Percentiles rank a stretch among this genome's conserved stretches.
phyloP scores from a whole-genome alignment of 2,797 vertebrate species.

The Scolopax rusticola region DNA sequence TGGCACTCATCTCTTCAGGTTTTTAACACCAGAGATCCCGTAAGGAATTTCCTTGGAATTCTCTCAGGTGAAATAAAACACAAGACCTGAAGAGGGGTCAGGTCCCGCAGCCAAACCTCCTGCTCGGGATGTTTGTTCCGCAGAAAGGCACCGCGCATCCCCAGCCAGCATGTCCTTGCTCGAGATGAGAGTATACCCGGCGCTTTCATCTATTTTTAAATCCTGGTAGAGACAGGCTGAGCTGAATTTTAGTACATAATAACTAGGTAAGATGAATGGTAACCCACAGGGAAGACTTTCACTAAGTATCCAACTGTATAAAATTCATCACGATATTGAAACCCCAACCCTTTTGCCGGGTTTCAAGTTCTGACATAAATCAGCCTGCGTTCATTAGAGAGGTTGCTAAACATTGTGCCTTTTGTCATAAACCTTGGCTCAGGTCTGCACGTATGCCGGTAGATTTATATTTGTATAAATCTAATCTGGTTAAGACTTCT shows the following conservation, averaged over 20 bases:
- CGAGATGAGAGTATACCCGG: neutral
- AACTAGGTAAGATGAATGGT: constrained; percentile 1
- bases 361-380: constrained; percentile 14
- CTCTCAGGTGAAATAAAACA: neutral
- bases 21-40: neutral
- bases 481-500: neutral
- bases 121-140: constrained; percentile 15
- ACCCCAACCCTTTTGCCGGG: neutral
- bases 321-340: constrained; percentile 11
- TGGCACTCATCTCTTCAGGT: neutral
- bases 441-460: neutral
- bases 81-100: neutral
- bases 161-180: neutral
- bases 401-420: constrained; percentile 24
- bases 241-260: constrained; percentile 7
- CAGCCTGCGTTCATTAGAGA: neutral
- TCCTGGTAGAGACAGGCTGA: neutral
- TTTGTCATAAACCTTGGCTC: constrained; percentile 8
- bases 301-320: neutral
- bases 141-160: neutral
- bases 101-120: neutral
- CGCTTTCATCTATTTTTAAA: constrained; percentile 12
- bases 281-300: neutral
- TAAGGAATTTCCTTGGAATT: neutral
- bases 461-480: constrained; percentile 9